Base-by-base conservation (phyloP, 1,140 invertebrate species). In the Nebria ingens region DNA sequence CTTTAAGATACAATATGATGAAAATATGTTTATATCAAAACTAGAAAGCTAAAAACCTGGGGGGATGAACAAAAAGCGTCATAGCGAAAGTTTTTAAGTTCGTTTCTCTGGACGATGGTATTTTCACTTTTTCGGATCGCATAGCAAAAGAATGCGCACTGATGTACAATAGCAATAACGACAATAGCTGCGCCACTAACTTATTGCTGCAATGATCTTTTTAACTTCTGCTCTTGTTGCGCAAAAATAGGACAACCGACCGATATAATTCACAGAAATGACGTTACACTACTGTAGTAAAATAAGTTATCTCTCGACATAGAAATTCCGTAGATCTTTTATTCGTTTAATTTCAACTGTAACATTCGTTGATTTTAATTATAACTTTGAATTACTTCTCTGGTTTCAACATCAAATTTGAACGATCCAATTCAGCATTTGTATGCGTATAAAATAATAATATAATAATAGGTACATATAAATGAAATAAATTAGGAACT, bases 201-300 rank as follows among this genome's bases (percentile, higher is more conserved):
- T 45, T 45, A 45, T 45, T 45, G 40, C 40, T 17, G 40, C 40
- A 45, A 45, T 45, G 40, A 45, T 45, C 40, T 45, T 45, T 45
- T 45, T 45, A 45, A 45, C 40, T 11, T 34, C 6, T 45, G 3
- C 15, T 45, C 40, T 4, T 45, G 9, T 45, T 45, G 40, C 40
- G 40, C 40, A 45, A 45, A 45, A 45, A 45, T 45, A 45, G 40
- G 40, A 45, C 40, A 45, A 45, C 40, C 25, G 25, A 34, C 25
- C 9, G 40, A 9, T 45, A 45, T 45, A 45, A 45, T 45, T 45
- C 40, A 45, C 6, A 17, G 40, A 45, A 45, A 45, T 45, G 40
- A 45, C 9, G 40, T 45, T n/a, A 45, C 9, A 12, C 17, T 45
- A 12, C 40, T 45, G 40, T 45, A 45, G n/a, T n/a, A 34, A 45